Base-by-base conservation (phyloP, 2,113 vertebrate species). In the Xenus cinereus region DNA sequence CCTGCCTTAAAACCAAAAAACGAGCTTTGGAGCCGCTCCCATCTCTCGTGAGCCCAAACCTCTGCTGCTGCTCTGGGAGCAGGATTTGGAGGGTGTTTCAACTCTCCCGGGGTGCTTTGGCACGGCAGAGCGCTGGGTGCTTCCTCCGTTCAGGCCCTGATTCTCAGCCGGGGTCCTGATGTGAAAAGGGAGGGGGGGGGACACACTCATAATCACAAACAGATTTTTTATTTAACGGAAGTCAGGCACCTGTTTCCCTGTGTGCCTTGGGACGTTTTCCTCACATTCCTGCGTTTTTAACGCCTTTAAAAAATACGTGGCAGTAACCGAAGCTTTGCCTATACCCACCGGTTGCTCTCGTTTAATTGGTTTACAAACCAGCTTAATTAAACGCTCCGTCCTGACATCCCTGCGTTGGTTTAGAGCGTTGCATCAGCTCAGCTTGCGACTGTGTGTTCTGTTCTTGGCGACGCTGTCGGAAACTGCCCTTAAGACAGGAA, bases 401-500 rank as follows among this genome's bases (percentile, higher is more conserved):
- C 48, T 22, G 78, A 45, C 4, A 1, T 45, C 78, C 68, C 27
- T 6, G 32, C 5, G 1, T 23, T 6, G 68, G 77, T 37, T 66
- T 10, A 22, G 84, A 46, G 57, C 57, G 1, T 41, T 72, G 79
- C 74, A 33, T 24, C 74, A 63, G 71, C 84, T 69, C 2, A 8
- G 39, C 71, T 69, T 2, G 26, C 19, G 3, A 14, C 63, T 41
- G 79, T 57, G 2, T 2, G 26, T 2, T 72, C 41, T 12, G 51
- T 4, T 77, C 84, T 82, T 89, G 91, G 84, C 91, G 37, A 0
- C 1, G 8, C 80, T 3, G 4, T 93, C 59, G 60, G 94, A 95
- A 93, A 82, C 57, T 46, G 91, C 84, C 84, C 68, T 62, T 7
- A 13, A 73, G 80, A 53, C 91, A 91, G 91, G 91, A 95, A 95